These are phyloP conservation scores for Brachionichthys hirsutus DNA, from an alignment of 2,113 vertebrate species.

Conservation along the genomic window DNA sequence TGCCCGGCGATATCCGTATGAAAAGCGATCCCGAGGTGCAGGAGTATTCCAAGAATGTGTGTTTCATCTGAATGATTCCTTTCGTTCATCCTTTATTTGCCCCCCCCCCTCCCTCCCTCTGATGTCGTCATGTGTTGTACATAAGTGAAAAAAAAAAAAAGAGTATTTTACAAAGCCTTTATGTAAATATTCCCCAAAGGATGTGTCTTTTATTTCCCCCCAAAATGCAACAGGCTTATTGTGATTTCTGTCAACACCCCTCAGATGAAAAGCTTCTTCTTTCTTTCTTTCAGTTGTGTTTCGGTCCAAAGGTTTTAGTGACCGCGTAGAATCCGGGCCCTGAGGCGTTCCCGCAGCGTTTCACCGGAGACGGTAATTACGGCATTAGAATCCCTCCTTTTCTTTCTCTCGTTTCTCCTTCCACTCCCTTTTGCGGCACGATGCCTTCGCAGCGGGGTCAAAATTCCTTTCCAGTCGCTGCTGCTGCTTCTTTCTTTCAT, in stretches of 20 bases:
- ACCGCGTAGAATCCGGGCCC: conserved; percentile 50
- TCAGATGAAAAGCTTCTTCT: conserved; percentile 40
- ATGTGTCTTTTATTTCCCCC: conserved; percentile 65
- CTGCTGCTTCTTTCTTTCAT: neutral
- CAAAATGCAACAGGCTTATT: conserved; percentile 57
- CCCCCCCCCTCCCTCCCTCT: conserved; percentile 47
- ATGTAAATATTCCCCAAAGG: conserved; percentile 72
- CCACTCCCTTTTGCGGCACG: conserved; percentile 9
- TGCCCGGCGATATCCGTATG: no score
- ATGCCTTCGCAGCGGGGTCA: conserved; percentile 12
- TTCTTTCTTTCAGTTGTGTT: conserved; percentile 40
- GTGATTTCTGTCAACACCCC: conserved; percentile 42
- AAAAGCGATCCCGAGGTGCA: neutral
- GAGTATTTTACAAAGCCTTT: conserved; percentile 74
- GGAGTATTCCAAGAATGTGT: conserved; percentile 9
- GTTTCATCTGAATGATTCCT: conserved; percentile 10
- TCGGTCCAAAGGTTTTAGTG: conserved; percentile 60
- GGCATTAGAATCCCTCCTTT: conserved; percentile 59
- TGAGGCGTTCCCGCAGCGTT: conserved; percentile 43
- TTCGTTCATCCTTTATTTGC: neutral
- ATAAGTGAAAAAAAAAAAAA: conserved; percentile 70
- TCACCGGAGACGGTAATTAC: conserved; percentile 59
- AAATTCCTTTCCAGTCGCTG: conserved; percentile 26
- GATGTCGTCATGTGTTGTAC: conserved; percentile 73
- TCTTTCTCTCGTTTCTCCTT: neutral